Evolutionary conservation across 2,113 vertebrate species (phyloP).

Genomic region (Sphaerodactylus townsendi): DNA sequence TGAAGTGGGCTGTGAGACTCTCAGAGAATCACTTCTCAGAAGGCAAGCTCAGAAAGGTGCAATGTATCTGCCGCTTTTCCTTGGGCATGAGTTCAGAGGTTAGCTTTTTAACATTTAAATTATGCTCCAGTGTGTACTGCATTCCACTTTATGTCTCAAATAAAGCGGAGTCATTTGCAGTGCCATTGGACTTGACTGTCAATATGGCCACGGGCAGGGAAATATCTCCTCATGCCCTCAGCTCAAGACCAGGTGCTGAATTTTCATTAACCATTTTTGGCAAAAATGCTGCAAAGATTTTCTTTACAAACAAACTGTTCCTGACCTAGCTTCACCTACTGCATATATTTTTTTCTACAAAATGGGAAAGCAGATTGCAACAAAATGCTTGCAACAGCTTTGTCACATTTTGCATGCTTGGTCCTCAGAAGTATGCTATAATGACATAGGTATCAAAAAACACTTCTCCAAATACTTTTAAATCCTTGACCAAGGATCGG

Average conservation of each 20-base stretch:
- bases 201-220: not conserved
- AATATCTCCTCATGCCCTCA: not conserved
- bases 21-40: not conserved
- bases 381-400: slow-evolving; percentile 22
- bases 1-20: not conserved
- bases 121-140: not conserved
- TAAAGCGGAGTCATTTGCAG: slow-evolving; percentile 44
- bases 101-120: not conserved
- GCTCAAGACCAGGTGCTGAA: not conserved
- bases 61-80: slow-evolving; percentile 29
- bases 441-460: not conserved
- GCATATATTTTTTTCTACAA: not conserved
- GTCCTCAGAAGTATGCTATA: not conserved
- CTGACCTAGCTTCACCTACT: not conserved
- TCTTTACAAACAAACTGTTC: slow-evolving; percentile 4
- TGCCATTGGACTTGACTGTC: not conserved
- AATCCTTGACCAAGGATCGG: no score
- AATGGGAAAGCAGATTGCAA: not conserved
- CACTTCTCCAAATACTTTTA: not conserved
- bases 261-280: slow-evolving; percentile 23
- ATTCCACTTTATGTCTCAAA: slow-evolving; percentile 32
- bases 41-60: slow-evolving; percentile 5
- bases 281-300: slow-evolving; percentile 11
- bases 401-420: slow-evolving; percentile 43
- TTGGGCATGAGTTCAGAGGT: slow-evolving; percentile 5